phyloP scores from a whole-genome alignment of 1,140 invertebrate species.

The Streblospio benedicti region DNA sequence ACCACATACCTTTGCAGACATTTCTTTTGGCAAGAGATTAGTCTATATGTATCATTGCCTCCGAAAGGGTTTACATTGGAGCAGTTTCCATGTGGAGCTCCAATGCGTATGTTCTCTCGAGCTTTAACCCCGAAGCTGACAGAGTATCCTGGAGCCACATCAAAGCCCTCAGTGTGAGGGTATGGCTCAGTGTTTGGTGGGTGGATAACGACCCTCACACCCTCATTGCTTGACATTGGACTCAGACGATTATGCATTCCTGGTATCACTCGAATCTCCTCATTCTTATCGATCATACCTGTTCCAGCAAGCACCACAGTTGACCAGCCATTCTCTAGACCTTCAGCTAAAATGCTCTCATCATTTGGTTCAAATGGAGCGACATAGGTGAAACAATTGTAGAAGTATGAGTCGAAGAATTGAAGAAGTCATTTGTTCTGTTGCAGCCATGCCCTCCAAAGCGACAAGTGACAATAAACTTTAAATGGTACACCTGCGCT shows the following conservation, averaged over 20 bases:
- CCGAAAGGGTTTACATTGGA: slow-evolving; percentile 4
- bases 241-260: slow-evolving; percentile 10
- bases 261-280: slow-evolving; percentile 7
- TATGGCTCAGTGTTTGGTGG: slow-evolving; percentile 12
- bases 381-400: slow-evolving; percentile 14
- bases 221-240: slow-evolving; percentile 13
- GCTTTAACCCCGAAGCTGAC: slow-evolving; percentile 8
- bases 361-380: background rate
- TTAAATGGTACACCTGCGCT: slow-evolving; percentile 7
- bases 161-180: slow-evolving; percentile 13
- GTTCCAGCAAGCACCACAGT: slow-evolving; percentile 3
- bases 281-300: slow-evolving; percentile 7
- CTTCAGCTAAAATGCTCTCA: slow-evolving; percentile 1
- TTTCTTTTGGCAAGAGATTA: slow-evolving; percentile 12
- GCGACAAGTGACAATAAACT: slow-evolving; percentile 14
- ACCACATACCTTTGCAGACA: slow-evolving; percentile 9
- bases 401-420: slow-evolving; percentile 15
- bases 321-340: slow-evolving; percentile 14
- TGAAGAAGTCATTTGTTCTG: slow-evolving; percentile 1
- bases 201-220: slow-evolving; percentile 12
- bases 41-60: background rate
- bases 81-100: slow-evolving; percentile 11
- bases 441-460: slow-evolving; percentile 6
- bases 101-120: slow-evolving; percentile 11
- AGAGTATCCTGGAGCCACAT: slow-evolving; percentile 11